Evolutionary conservation across 1,140 invertebrate species (phyloP).

Genomic region (Oppia nitens): DNA sequence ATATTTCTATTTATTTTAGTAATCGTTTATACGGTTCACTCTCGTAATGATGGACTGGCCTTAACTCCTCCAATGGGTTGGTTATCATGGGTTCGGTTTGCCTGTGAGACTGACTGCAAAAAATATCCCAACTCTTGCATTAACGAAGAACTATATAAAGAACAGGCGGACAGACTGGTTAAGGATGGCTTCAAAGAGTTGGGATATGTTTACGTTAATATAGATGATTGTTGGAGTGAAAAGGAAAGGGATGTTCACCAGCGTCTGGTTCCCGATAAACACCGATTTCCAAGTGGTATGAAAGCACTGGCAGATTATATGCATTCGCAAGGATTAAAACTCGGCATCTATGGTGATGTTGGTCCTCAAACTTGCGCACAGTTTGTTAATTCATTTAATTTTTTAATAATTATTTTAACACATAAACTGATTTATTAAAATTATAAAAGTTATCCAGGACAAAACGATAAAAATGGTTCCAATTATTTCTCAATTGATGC

Average conservation of each 20-base stretch:
- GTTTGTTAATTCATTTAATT: constrained; percentile 33
- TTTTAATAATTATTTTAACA: constrained; percentile 37
- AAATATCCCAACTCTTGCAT: constrained; percentile 83
- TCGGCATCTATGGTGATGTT: constrained; percentile 43
- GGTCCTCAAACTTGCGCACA: constrained; percentile 40
- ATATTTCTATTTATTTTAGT: no score
- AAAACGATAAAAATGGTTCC: constrained; percentile 28
- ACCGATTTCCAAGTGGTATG: constrained; percentile 80
- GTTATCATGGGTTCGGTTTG: constrained; percentile 81
- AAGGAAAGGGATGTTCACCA: constrained; percentile 34
- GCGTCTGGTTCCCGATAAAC: constrained; percentile 62
- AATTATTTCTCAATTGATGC: constrained; percentile 36
- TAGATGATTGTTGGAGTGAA: constrained; percentile 82
- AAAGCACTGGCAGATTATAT: constrained; percentile 73
- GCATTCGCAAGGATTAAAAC: constrained; percentile 37
- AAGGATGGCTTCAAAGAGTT: constrained; percentile 68
- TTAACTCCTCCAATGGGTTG: constrained; percentile 74
- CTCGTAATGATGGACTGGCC: constrained; percentile 61
- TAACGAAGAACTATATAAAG: constrained; percentile 73
- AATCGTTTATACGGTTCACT: background rate
- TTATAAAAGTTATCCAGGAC: constrained; percentile 45
- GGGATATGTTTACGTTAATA: constrained; percentile 63
- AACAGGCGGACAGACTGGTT: constrained; percentile 76
- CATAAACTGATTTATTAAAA: constrained; percentile 37
- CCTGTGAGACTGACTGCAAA: constrained; percentile 82